Base-by-base conservation (phyloP, 1,140 invertebrate genomes). In the Macrocentrus cingulum region DNA sequence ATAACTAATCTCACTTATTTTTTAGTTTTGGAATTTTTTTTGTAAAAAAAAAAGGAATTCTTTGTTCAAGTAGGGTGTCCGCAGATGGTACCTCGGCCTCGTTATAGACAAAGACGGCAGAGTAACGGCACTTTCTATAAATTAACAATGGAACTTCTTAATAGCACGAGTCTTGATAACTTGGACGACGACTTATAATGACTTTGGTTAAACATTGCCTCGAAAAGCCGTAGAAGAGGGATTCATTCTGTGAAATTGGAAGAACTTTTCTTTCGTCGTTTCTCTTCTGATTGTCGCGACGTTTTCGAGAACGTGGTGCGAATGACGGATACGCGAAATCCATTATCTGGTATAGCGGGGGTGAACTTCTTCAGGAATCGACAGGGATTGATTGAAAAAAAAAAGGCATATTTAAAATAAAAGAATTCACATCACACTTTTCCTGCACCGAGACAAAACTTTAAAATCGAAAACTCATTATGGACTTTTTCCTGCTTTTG, bases 141-240 rank as follows among this genome's bases (percentile, higher is more conserved):
- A 62, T 59, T 59, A 53, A 59, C 36, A 58, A 41, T 20, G 50
- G 56, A 59, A 34, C 45, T 48, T 59, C 59, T 62, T 46, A 56
- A 55, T 59, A 59, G 53, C 48, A 51, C 56, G 25, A 32, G 51
- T 13, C 46, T 52, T 59, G 52, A 62, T 56, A 56, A 62, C 56
- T 62, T 56, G 41, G 48, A 48, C 15, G 48, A 48, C 15, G 42
- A 62, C 48, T 62, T 62, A 59, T 62, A 62, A 62, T 59, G 61
- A 62, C 56, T 62, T 59, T 46, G 56, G 51, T 55, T 62, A 58
- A 52, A 59, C 46, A 59, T 59, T 57, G 56, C 39, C 45, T 11
- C 20, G 45, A 11, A 15, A 48, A 48, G 22, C 45, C 45, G 22
- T 20, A 48, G 22, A 13, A 29, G n/a, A 25, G 22, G 22, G 45